Evolutionary conservation across 2,888 invertebrate genomes (phyloP).

Genomic region (Cryptocephalus primarius): DNA sequence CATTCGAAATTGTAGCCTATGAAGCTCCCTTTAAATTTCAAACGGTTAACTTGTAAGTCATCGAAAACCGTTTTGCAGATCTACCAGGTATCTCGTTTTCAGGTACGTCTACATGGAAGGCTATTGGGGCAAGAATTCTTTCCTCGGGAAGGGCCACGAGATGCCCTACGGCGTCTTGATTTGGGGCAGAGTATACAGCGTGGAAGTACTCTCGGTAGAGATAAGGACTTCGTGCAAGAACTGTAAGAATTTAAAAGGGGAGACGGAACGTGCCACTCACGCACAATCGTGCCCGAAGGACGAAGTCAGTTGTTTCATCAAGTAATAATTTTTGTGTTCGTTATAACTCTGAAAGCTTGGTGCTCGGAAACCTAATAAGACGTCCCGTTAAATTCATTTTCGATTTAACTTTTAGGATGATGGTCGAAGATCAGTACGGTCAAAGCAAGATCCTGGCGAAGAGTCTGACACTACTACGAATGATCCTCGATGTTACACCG

Average conservation of each 20-base stretch:
- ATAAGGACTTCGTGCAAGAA: constrained; percentile 3
- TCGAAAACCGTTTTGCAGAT: background rate
- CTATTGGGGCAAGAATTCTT: constrained; percentile 8
- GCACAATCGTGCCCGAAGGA: too few species aligned
- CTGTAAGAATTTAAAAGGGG: constrained; percentile 1
- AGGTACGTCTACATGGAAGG: constrained; percentile 6
- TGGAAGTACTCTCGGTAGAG: constrained; percentile 7
- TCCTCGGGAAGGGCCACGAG: constrained; percentile 7
- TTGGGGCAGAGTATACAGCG: constrained; percentile 7
- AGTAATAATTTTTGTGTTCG: too few species aligned
- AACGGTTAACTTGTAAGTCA: constrained; percentile 19
- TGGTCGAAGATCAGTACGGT: constrained; percentile 5
- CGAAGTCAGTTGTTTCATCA: too few species aligned
- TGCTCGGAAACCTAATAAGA: too few species aligned
- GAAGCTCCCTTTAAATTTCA: constrained; percentile 12
- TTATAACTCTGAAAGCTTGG: too few species aligned
- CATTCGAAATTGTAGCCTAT: constrained; percentile 15
- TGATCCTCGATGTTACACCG: constrained; percentile 1
- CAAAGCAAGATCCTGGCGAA: constrained; percentile 6
- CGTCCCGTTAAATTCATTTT: too few species aligned
- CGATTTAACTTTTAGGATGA: constrained; percentile 3
- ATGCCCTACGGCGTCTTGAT: constrained; percentile 9
- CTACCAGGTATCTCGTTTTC: background rate
- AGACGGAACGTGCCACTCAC: too few species aligned
- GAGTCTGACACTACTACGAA: constrained; percentile 1